Evolutionary conservation across 2,888 invertebrate species (phyloP).

Genomic region (Drosophila kanekoi): DNA sequence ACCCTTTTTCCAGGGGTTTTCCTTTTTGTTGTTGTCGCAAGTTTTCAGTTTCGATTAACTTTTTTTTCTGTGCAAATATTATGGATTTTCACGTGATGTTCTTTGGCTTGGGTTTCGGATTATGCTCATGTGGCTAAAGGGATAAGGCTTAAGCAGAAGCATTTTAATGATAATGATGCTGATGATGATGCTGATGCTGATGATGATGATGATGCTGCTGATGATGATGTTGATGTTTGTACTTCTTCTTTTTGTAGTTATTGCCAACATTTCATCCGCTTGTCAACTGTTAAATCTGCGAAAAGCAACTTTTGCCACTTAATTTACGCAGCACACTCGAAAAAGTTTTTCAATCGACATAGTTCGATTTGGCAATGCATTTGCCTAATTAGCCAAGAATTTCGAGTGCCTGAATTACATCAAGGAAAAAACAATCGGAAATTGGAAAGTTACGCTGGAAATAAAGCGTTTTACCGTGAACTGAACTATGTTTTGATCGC

Average conservation of each 20-base stretch:
- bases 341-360: slow-evolving; percentile 60
- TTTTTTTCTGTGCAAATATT: slow-evolving; percentile 66
- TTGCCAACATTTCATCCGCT: slow-evolving; percentile 38
- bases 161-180: slow-evolving; percentile 39
- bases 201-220: slow-evolving; percentile 30
- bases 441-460: not conserved
- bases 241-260: slow-evolving; percentile 8
- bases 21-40: slow-evolving; percentile 34
- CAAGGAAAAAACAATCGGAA: slow-evolving; percentile 10
- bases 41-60: slow-evolving; percentile 66
- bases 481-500: too few relatives aligned
- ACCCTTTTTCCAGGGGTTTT: slow-evolving; percentile 25
- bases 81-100: slow-evolving; percentile 57
- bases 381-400: slow-evolving; percentile 62
- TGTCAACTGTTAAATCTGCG: slow-evolving; percentile 46
- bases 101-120: slow-evolving; percentile 17
- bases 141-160: slow-evolving; percentile 38
- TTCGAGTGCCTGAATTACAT: slow-evolving; percentile 1
- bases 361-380: slow-evolving; percentile 45
- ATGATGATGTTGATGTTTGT: slow-evolving; percentile 25
- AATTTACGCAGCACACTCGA: slow-evolving; percentile 41
- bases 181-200: slow-evolving; percentile 37
- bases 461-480: too few relatives aligned
- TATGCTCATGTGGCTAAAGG: slow-evolving; percentile 45
- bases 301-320: slow-evolving; percentile 53